A percentile compares a stretch with the other conserved stretches of the same genome.
These are phyloP conservation scores for Eulemur rufifrons DNA, from an alignment of 2,113 vertebrate species.

Conservation along the genomic window DNA sequence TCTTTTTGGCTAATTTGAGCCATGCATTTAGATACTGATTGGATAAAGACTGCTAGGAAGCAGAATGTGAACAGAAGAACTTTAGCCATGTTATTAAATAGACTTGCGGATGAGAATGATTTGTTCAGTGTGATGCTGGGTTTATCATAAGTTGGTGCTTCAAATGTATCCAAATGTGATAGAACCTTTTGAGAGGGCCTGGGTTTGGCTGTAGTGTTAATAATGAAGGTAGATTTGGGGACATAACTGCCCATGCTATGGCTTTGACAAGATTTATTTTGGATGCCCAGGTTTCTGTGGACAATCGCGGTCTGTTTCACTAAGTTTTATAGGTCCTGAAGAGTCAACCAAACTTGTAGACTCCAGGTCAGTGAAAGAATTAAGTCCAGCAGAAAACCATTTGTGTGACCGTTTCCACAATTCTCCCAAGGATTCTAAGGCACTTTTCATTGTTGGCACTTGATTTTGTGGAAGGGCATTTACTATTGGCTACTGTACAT, in stretches of 20 bases:
- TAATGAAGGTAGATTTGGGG: not conserved
- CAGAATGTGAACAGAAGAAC: not conserved
- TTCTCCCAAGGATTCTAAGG: not conserved
- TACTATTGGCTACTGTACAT: not conserved
- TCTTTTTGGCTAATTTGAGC: not conserved
- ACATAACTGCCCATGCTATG: not conserved
- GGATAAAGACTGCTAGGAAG: not conserved
- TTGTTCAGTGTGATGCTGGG: not conserved
- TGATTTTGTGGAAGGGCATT: not conserved
- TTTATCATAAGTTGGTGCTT: not conserved
- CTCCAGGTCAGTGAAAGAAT: not conserved
- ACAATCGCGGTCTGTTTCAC: not conserved
- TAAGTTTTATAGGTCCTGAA: not conserved
- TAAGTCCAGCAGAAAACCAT: not conserved
- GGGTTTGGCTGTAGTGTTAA: not conserved
- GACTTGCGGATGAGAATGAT: not conserved
- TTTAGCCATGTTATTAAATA: not conserved
- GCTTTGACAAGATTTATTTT: constrained; percentile 18
- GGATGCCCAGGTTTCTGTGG: not conserved
- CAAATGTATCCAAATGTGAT: not conserved
- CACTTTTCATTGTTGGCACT: not conserved
- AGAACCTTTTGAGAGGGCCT: not conserved
- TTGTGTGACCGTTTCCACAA: not conserved
- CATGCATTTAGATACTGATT: not conserved
- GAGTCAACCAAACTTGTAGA: not conserved